Percentiles rank a stretch among this genome's conserved stretches.
Conservation (phyloP, 2,888 invertebrate species). For the Limnephilus lunatus region DNA sequence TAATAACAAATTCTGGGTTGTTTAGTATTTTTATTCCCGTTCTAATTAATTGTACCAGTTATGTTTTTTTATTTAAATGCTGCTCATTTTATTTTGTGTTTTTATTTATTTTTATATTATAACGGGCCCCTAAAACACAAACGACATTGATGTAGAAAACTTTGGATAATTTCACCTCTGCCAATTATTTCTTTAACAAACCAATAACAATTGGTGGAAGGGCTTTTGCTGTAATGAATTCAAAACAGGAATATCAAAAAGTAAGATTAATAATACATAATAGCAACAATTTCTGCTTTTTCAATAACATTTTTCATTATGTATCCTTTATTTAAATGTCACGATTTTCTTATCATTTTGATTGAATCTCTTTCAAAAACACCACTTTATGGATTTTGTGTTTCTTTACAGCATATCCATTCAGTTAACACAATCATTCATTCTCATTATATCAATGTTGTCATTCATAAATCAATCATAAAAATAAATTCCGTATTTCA, state of each 20-base stretch:
- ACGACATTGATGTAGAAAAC: background rate
- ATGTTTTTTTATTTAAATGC: background rate
- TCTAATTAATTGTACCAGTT: background rate
- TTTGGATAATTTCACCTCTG: slow-evolving; percentile 8
- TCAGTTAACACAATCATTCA: background rate
- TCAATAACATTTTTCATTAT: background rate
- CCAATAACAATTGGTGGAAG: slow-evolving; percentile 25
- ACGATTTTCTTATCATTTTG: no score
- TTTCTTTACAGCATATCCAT: background rate
- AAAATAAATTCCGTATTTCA: background rate
- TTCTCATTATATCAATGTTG: background rate
- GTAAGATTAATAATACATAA: slow-evolving; percentile 39
- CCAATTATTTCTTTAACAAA: slow-evolving; percentile 6
- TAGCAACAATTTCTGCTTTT: background rate
- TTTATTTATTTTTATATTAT: slow-evolving; percentile 41
- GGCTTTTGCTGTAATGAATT: slow-evolving; percentile 27
- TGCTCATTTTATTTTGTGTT: slow-evolving; percentile 15
- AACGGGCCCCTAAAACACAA: slow-evolving; percentile 40
- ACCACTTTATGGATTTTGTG: background rate
- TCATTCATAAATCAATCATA: background rate
- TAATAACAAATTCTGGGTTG: background rate
- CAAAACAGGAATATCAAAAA: slow-evolving; percentile 31
- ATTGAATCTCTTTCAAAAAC: no score
- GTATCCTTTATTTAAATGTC: background rate
- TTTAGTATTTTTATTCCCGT: background rate